Percentiles rank a stretch among this genome's conserved stretches.
Evolutionary conservation across 2,113 vertebrate genomes (phyloP).

Genomic region (Tor tambroides): DNA sequence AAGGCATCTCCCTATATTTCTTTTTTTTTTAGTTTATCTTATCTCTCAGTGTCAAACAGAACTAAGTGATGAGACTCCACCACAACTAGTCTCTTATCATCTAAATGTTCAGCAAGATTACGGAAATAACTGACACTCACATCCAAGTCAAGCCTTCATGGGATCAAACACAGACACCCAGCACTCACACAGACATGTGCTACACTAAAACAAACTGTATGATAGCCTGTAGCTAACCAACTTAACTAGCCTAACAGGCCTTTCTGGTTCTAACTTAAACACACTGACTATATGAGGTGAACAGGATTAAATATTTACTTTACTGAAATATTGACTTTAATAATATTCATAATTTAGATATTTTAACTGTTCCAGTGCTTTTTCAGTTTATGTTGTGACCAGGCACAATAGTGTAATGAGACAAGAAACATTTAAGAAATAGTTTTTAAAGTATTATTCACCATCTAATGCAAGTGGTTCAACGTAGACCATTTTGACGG

Average conservation of each 20-base stretch:
- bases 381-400: not conserved
- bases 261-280: constrained; percentile 21
- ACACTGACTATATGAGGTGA: not conserved
- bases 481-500: not conserved
- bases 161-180: not conserved
- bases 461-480: not conserved
- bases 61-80: constrained; percentile 16
- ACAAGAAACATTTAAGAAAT: too few species aligned
- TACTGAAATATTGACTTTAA: not conserved
- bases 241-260: constrained; percentile 9
- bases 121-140: constrained; percentile 11
- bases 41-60: constrained; percentile 36
- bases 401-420: too few species aligned
- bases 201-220: not conserved
- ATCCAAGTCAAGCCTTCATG: not conserved
- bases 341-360: not conserved
- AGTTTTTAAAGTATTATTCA: too few species aligned
- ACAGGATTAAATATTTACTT: not conserved
- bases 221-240: not conserved
- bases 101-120: not conserved
- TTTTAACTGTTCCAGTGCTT: not conserved
- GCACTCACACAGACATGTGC: too few species aligned
- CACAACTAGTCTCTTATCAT: constrained; percentile 18
- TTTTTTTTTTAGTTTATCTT: constrained; percentile 2
- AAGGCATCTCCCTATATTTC: not conserved